Conservation (phyloP, 2,113 vertebrate genomes). For the Chionodraco myersi region DNA sequence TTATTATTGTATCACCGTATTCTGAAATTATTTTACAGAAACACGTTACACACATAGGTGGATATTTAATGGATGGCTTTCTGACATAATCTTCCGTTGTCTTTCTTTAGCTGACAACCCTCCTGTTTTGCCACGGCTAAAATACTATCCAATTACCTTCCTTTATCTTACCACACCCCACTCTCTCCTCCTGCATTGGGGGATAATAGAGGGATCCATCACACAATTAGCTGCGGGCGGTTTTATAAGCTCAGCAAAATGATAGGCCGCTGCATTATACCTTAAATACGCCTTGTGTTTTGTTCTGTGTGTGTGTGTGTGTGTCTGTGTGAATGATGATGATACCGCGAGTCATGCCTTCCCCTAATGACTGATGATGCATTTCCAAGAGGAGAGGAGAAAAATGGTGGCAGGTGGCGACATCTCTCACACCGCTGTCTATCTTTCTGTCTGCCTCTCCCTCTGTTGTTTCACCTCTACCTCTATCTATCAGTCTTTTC, state of each 20-base stretch:
- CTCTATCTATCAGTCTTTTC: conserved; percentile 49
- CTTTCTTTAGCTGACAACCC: conserved; percentile 47
- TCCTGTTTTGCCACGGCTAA: conserved; percentile 68
- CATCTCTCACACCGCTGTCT: conserved; percentile 74
- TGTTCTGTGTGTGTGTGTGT: conserved; percentile 36
- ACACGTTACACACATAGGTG: neutral
- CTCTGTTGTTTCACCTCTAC: conserved; percentile 63
- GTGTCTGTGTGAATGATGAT: conserved; percentile 63
- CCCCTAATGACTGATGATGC: conserved; percentile 81
- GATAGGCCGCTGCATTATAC: conserved; percentile 75
- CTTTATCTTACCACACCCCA: conserved; percentile 71
- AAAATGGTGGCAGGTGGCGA: conserved; percentile 74
- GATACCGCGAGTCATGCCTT: conserved; percentile 68
- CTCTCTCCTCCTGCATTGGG: conserved; percentile 61
- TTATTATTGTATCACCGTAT: conserved; percentile 9
- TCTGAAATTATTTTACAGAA: conserved; percentile 11
- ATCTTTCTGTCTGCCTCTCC: conserved; percentile 59
- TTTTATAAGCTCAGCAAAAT: conserved; percentile 83
- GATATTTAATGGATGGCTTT: conserved; percentile 34
- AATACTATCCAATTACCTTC: conserved; percentile 80
- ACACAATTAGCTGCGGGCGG: conserved; percentile 79
- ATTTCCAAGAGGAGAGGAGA: conserved; percentile 74
- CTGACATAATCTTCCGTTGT: conserved; percentile 32
- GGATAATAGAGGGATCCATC: conserved; percentile 83
- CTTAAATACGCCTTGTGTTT: conserved; percentile 73